These are phyloP conservation scores for Chaetodon auriga DNA, from an alignment of 2,113 vertebrate species.

Conservation along the genomic window DNA sequence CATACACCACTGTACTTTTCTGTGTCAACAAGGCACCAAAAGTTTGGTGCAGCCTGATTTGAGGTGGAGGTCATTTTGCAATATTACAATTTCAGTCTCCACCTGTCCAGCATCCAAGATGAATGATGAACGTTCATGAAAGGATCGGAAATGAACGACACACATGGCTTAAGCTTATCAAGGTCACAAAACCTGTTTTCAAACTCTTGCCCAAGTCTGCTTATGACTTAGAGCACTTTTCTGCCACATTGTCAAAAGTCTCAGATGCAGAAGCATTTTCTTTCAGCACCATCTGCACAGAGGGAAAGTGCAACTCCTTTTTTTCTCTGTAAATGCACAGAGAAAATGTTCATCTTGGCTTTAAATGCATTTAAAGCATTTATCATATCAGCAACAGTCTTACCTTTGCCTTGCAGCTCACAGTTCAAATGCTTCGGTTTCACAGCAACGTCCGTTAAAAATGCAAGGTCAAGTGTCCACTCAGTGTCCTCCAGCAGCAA, in stretches of 20 bases:
- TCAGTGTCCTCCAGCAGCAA: no score
- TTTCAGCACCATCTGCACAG: slow-evolving; percentile 54
- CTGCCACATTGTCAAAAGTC: background rate
- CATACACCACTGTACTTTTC: slow-evolving; percentile 9
- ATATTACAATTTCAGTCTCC: background rate
- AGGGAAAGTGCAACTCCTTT: slow-evolving; percentile 59
- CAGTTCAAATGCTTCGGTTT: slow-evolving; percentile 67
- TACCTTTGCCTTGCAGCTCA: slow-evolving; percentile 65
- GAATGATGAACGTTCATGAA: background rate
- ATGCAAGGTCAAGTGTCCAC: background rate
- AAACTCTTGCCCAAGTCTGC: background rate
- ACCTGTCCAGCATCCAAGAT: background rate
- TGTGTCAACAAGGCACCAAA: slow-evolving; percentile 16
- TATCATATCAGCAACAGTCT: slow-evolving; percentile 26
- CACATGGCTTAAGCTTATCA: no score
- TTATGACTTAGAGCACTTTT: slow-evolving; percentile 13
- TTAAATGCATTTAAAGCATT: slow-evolving; percentile 51
- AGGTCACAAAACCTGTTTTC: no score
- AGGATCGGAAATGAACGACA: slow-evolving; percentile 6
- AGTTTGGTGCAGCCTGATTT: background rate
- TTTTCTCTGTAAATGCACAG: slow-evolving; percentile 53
- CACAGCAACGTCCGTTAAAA: slow-evolving; percentile 47
- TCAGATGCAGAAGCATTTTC: slow-evolving; percentile 51
- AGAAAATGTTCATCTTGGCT: slow-evolving; percentile 61
- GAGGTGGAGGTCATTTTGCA: slow-evolving; percentile 11